Evolutionary conservation across 2,113 vertebrate genomes (phyloP), one percentile per base, ranked within the genome.

Genomic region (Syrrhaptes paradoxus): DNA sequence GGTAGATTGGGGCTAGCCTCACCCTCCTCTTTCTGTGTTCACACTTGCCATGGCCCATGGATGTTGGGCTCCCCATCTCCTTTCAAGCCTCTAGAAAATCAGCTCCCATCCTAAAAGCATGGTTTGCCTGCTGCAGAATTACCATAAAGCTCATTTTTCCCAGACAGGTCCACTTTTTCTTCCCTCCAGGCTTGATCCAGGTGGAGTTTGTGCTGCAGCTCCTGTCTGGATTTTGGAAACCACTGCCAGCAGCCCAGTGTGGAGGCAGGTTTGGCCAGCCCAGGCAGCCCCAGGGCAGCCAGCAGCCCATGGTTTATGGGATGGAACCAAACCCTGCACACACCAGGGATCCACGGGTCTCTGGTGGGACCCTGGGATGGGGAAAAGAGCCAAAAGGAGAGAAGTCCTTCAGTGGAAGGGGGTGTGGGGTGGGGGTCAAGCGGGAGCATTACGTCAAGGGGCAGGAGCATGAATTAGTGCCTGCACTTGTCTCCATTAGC

Each of bases 221-320:
- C 58, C 78, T 32, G 87, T 93, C 91, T 96, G 93, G 81, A 87
- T 79, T 85, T 95, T 81, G 89, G 81, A 78, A 84, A 87, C 34
- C 8, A 10, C 81, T 93, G 93, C 84, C 89, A 91, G 84, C 57
- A 85, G 61, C 68, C 68, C 41, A 70, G 24, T 41, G 41, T 41
- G 41, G 36, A 70, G 55, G 51, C 59, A 62, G 31, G 7, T 63
- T 59, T 62, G 68, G 68, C 67, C 19, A 55, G 72, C 46, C 3
- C 15, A 79, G 45, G 61, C 57, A 65, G 21, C 32, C 29, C 26
- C 0, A 0, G 20, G 46, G 25, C 63, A 78, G 24, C 13, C 75
- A 85, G 62, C 18, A 81, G 26, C 21, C 51, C 1, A 1, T 24
- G 26, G 32, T 26, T 34, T 2, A 1, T 2, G 28, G 72, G 45